Evolutionary conservation across 2,797 vertebrate species (phyloP).

Genomic region (Xenops minutus): DNA sequence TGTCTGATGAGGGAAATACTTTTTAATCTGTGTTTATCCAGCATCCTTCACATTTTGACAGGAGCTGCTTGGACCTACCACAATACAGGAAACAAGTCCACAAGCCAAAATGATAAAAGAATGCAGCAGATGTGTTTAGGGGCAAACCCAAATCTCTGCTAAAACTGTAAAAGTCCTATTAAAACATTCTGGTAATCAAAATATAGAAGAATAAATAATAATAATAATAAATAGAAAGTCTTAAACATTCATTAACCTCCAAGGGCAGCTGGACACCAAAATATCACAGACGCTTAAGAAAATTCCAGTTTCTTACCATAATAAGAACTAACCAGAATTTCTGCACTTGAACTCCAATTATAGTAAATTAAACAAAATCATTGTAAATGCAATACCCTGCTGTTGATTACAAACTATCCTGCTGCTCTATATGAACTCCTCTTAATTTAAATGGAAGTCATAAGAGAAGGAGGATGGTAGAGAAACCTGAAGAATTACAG

Average conservation of each 20-base stretch:
- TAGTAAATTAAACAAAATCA: background rate
- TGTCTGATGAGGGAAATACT: background rate
- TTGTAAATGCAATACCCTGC: background rate
- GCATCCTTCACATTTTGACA: background rate
- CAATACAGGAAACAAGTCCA: background rate
- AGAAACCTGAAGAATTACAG: background rate
- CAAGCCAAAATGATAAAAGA: background rate
- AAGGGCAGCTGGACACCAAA: background rate
- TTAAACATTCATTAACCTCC: background rate
- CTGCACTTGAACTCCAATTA: background rate
- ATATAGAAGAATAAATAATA: background rate
- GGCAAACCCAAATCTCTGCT: background rate
- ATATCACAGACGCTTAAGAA: background rate
- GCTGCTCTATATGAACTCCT: background rate
- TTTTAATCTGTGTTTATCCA: background rate
- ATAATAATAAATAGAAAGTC: background rate
- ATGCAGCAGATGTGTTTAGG: background rate
- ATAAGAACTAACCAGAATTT: background rate
- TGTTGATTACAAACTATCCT: conserved; percentile 1
- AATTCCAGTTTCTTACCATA: background rate
- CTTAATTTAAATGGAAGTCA: background rate
- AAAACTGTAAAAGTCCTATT: background rate
- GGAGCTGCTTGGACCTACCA: background rate
- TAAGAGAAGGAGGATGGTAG: background rate
- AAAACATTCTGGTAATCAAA: background rate